These are phyloP conservation scores for Coregonus sp. DNA, from an alignment of 2,797 vertebrate genomes.

Conservation along the genomic window DNA sequence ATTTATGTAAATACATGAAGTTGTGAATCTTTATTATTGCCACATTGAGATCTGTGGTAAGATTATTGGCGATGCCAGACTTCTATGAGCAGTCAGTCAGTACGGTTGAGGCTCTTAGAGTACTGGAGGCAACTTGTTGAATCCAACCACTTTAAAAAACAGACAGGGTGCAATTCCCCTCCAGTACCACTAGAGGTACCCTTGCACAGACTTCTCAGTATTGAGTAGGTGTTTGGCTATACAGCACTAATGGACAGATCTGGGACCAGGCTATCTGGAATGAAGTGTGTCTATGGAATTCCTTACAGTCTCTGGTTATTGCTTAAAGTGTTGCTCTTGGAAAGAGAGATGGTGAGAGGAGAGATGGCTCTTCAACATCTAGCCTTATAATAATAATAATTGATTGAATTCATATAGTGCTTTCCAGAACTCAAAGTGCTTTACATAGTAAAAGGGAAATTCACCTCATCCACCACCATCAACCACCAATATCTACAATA, in stretches of 20 bases:
- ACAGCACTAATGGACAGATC: neutral
- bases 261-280: no score
- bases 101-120: neutral
- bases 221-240: neutral
- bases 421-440: neutral
- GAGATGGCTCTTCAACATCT: neutral
- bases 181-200: conserved; percentile 1
- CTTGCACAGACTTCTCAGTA: neutral
- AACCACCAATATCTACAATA: neutral
- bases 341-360: neutral
- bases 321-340: no score
- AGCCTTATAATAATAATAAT: neutral
- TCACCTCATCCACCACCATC: neutral
- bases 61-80: neutral
- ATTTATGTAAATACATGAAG: neutral
- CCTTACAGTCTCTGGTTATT: no score
- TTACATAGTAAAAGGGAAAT: neutral
- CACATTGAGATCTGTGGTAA: neutral
- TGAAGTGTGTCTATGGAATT: no score
- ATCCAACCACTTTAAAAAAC: neutral
- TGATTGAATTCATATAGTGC: neutral
- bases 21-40: neutral
- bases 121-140: conserved; percentile 7
- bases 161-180: neutral
- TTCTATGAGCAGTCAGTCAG: neutral